A percentile compares a stretch with the other conserved stretches of the same genome.
These are phyloP conservation scores for Plumapathes pennacea DNA, from an alignment of 92 coral and sea anemone genomes.

Conservation along the genomic window DNA sequence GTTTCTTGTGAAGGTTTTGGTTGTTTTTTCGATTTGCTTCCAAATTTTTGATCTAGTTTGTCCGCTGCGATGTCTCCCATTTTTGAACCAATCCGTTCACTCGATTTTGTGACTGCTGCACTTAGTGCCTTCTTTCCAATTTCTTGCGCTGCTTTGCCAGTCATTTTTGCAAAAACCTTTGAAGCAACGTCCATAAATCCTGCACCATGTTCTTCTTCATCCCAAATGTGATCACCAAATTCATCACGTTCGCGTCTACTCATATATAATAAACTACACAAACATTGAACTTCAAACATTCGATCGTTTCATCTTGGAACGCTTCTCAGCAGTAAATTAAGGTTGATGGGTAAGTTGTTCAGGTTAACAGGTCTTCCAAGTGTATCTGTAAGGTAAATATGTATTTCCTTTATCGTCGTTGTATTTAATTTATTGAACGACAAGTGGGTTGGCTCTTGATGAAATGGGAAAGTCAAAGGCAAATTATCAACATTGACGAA, in stretches of 20 bases:
- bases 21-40: background rate
- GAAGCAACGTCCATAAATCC: too few relatives aligned
- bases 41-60: constrained; percentile 1
- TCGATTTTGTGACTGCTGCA: background rate
- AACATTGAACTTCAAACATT: too few relatives aligned
- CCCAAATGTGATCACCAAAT: background rate
- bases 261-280: background rate
- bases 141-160: background rate
- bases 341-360: background rate
- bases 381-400: background rate
- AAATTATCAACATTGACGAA: background rate
- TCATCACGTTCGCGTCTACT: background rate
- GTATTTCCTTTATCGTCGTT: background rate
- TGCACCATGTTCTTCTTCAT: constrained; percentile 1
- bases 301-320: background rate
- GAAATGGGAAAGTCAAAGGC: background rate
- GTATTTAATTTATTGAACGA: background rate
- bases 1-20: too few relatives aligned
- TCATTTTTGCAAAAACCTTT: background rate
- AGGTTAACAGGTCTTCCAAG: background rate
- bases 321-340: background rate
- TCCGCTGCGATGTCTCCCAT: background rate
- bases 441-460: background rate
- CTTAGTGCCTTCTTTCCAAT: background rate
- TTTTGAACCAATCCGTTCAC: background rate